phyloP scores from a whole-genome alignment of 37 sponge, comb jelly and placozoan species.

The Bolinopsis microptera region DNA sequence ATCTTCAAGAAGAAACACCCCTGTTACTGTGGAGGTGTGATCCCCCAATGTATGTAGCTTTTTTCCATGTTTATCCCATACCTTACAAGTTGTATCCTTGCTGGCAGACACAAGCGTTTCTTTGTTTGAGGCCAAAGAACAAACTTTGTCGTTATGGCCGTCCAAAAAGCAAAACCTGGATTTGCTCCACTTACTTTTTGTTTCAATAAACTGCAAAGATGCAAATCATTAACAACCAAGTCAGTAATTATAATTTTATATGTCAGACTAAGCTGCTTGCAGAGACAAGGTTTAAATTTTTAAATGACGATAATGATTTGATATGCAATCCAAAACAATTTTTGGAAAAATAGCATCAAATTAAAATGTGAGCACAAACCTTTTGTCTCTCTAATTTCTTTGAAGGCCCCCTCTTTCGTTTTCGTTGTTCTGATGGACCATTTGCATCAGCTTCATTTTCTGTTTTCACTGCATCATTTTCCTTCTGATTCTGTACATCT shows the following conservation, averaged over 20 bases:
- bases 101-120: not conserved
- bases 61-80: not conserved
- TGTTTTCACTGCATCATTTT: too few species aligned
- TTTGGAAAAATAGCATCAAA: too few species aligned
- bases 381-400: not conserved
- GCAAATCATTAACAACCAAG: too few species aligned
- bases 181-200: not conserved
- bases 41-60: not conserved
- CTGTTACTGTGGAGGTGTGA: slow-evolving; percentile 5
- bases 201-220: not conserved
- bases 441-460: too few species aligned
- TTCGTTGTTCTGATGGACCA: not conserved
- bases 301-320: too few species aligned
- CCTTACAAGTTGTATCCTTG: slow-evolving; percentile 1
- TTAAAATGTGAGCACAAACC: too few species aligned
- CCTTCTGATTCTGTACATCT: too few species aligned
- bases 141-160: not conserved
- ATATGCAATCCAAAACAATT: too few species aligned
- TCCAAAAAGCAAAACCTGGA: not conserved
- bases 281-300: too few species aligned
- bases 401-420: not conserved
- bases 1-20: not conserved
- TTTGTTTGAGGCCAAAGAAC: not conserved
- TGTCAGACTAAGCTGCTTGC: too few species aligned
- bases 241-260: too few species aligned